Percentiles rank a stretch among this genome's conserved stretches.
Conservation (phyloP, 2,888 invertebrate species). For the Buathra laborator region DNA sequence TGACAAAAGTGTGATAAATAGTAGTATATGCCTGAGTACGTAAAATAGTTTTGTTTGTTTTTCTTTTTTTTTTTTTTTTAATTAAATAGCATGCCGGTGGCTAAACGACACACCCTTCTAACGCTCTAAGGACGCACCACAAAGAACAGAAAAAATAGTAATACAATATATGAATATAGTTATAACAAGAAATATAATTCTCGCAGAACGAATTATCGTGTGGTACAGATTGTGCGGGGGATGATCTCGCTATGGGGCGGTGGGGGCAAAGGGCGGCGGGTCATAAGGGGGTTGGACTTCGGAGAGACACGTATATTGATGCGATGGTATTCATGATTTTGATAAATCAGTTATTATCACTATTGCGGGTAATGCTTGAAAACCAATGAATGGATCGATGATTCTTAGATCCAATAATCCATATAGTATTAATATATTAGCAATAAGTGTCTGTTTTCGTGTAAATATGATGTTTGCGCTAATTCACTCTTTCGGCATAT, state of each 20-base stretch:
- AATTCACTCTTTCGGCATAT: background rate
- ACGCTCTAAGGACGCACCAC: slow-evolving; percentile 76
- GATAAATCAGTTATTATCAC: slow-evolving; percentile 30
- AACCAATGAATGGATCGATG: slow-evolving; percentile 29
- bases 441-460: background rate
- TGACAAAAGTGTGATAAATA: slow-evolving; percentile 15
- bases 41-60: slow-evolving; percentile 48
- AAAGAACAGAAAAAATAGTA: slow-evolving; percentile 70
- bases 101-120: slow-evolving; percentile 76
- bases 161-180: slow-evolving; percentile 57
- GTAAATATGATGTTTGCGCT: background rate
- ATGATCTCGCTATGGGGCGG: slow-evolving; percentile 32
- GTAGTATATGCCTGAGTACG: slow-evolving; percentile 62
- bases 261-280: slow-evolving; percentile 28
- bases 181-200: slow-evolving; percentile 50
- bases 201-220: slow-evolving; percentile 57
- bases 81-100: slow-evolving; percentile 77
- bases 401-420: slow-evolving; percentile 27
- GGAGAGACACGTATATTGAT: slow-evolving; percentile 46
- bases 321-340: slow-evolving; percentile 68
- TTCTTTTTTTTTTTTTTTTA: slow-evolving; percentile 41
- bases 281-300: slow-evolving; percentile 56
- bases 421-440: slow-evolving; percentile 20
- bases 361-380: slow-evolving; percentile 31
- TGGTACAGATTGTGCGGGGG: slow-evolving; percentile 56